Evolutionary conservation across 1,140 invertebrate genomes (phyloP), one percentile per base, ranked within the genome.

Genomic region (Drosophila oshimai): DNA sequence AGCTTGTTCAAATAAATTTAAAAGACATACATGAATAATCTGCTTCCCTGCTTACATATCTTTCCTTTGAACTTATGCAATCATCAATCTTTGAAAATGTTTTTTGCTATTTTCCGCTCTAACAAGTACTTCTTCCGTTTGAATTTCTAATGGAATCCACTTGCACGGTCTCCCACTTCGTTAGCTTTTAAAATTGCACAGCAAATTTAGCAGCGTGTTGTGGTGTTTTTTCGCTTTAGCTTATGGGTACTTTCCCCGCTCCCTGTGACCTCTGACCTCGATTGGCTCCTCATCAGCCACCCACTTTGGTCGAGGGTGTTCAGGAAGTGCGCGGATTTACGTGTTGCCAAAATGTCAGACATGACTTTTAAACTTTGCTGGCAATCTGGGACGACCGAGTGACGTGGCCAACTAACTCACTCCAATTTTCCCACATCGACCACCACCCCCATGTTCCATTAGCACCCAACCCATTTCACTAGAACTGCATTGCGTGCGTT

Each of bases 331-430:
- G 31, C 26, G 65, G 58, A 60, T 75, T 65, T 80, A 71, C 65
- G 76, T 58, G 68, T 60, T 49, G 31, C 49, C 28, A 55, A 74
- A 62, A 46, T 37, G 41, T 36, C 47, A 47, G 72, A 75, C 57
- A 64, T 71, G 71, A 75, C 71, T 81, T 80, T 71, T 71, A 60
- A 80, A 81, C 72, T 75, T 79, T 71, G 12, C 29, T 51, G 64
- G 65, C 34, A 46, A 46, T 39, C 51, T 49, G 36, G 49, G 20
- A 69, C 42, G 29, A 18, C 15, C 28, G 26, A 31, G 58, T 65
- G 61, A 65, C 61, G 61, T 65, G 61, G 61, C 36, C 20, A 64
- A 49, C 61, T 39, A 18, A 24, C 58, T 22, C 39, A 45, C 18
- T 29, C 12, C n/a, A n/a, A n/a, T 20, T 15, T 15, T 24, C 22